Percentiles rank a stretch among this genome's conserved stretches.
These are phyloP conservation scores for Drosophila prosaltans DNA, from an alignment of 1,140 invertebrate genomes.

Conservation along the genomic window DNA sequence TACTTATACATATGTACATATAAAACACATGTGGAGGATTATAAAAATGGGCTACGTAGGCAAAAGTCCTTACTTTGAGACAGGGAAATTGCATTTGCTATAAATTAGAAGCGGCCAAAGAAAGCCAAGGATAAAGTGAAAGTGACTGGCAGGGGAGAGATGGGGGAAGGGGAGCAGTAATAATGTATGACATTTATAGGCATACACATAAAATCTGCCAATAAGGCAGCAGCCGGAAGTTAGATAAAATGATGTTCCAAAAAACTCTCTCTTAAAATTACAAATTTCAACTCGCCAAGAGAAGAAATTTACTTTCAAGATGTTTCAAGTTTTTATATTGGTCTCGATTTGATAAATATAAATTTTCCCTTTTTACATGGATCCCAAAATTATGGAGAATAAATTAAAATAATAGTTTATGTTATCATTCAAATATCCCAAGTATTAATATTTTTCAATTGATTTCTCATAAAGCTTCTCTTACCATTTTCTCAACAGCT, in stretches of 20 bases:
- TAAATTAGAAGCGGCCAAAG: conserved; percentile 47
- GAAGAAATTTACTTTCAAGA: background rate
- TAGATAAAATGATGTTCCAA: conserved; percentile 14
- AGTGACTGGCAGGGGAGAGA: background rate
- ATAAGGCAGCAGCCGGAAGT: conserved; percentile 1
- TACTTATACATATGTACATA: conserved; percentile 30
- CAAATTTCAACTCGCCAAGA: background rate
- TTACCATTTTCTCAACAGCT: too few relatives aligned
- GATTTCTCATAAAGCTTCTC: too few relatives aligned
- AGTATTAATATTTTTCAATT: too few relatives aligned
- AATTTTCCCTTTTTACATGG: too few relatives aligned
- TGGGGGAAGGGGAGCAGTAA: conserved; percentile 23
- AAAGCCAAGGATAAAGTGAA: background rate
- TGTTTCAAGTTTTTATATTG: too few relatives aligned
- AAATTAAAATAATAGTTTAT: background rate
- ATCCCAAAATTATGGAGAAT: too few relatives aligned
- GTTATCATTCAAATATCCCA: too few relatives aligned
- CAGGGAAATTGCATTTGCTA: conserved; percentile 73
- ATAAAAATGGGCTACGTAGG: conserved; percentile 52
- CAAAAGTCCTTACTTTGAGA: conserved; percentile 29
- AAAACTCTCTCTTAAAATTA: background rate
- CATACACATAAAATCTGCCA: conserved; percentile 52
- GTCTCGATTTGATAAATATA: too few relatives aligned
- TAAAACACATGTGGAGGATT: conserved; percentile 75
- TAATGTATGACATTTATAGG: conserved; percentile 76